Conservation (phyloP, 2,888 invertebrate species). For the Pantelozetes paolii region DNA sequence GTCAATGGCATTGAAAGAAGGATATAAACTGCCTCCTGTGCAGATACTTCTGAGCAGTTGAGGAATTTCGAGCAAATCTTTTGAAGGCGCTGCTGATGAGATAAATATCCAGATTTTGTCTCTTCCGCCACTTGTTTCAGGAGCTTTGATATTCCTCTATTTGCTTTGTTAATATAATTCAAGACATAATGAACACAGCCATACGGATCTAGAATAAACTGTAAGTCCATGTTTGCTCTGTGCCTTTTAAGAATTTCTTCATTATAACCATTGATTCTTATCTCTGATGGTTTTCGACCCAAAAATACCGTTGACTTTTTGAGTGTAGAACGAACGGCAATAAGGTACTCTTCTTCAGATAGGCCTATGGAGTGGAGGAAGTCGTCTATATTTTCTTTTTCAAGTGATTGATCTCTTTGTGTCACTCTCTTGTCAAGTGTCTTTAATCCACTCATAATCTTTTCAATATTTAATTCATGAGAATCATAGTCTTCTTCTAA, state of each 20-base stretch:
- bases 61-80: slow-evolving; percentile 48
- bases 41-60: slow-evolving; percentile 48
- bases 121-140: slow-evolving; percentile 41
- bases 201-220: slow-evolving; percentile 42
- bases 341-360: not conserved
- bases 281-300: not conserved
- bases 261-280: slow-evolving; percentile 23
- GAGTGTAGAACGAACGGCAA: not conserved
- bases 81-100: slow-evolving; percentile 46
- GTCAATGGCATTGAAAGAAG: slow-evolving; percentile 48
- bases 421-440: not conserved
- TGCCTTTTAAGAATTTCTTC: not conserved
- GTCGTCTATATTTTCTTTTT: not conserved
- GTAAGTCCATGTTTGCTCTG: slow-evolving; percentile 41
- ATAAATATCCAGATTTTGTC: slow-evolving; percentile 47
- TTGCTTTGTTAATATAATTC: slow-evolving; percentile 40
- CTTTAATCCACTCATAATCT: not conserved
- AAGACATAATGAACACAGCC: slow-evolving; percentile 40
- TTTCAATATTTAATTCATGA: not conserved
- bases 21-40: slow-evolving; percentile 49
- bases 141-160: slow-evolving; percentile 40
- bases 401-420: not conserved
- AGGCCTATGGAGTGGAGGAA: not conserved
- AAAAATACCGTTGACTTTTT: slow-evolving; percentile 33
- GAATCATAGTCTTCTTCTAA: not conserved